Evolutionary conservation across 2,888 invertebrate genomes (phyloP).

Genomic region (Leucania comma): DNA sequence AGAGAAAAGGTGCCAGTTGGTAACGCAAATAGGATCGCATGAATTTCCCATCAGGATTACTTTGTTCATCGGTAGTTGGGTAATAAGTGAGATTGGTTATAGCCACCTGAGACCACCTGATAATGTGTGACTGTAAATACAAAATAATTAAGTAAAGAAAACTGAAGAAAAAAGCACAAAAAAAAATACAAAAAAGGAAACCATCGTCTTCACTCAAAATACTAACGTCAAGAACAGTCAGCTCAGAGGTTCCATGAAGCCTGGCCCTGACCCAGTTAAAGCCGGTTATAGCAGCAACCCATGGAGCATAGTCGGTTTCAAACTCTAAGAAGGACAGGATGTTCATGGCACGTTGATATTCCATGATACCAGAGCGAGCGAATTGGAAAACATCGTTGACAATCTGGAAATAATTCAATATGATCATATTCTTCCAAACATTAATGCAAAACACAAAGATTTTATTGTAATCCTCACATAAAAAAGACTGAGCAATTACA

Average conservation of each 20-base stretch:
- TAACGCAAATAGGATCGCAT: slow-evolving; percentile 83
- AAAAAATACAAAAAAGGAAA: neutral
- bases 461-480: neutral
- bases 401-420: slow-evolving; percentile 77
- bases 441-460: neutral
- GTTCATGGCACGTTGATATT: slow-evolving; percentile 92
- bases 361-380: slow-evolving; percentile 92
- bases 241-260: slow-evolving; percentile 71
- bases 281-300: slow-evolving; percentile 92
- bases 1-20: slow-evolving; percentile 81
- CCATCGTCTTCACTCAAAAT: neutral
- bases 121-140: slow-evolving; percentile 70
- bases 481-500: neutral
- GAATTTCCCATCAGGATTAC: slow-evolving; percentile 66
- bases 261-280: slow-evolving; percentile 88
- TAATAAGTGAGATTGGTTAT: slow-evolving; percentile 76
- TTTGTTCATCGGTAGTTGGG: slow-evolving; percentile 67
- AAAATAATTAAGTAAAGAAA: neutral
- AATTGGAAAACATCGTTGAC: slow-evolving; percentile 95
- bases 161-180: neutral
- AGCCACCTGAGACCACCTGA: slow-evolving; percentile 72
- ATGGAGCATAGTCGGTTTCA: slow-evolving; percentile 94
- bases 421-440: neutral
- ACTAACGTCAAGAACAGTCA: slow-evolving; percentile 74
- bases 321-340: slow-evolving; percentile 92